phyloP scores from a whole-genome alignment of 2,797 vertebrate species.

The Scolopax rusticola region DNA sequence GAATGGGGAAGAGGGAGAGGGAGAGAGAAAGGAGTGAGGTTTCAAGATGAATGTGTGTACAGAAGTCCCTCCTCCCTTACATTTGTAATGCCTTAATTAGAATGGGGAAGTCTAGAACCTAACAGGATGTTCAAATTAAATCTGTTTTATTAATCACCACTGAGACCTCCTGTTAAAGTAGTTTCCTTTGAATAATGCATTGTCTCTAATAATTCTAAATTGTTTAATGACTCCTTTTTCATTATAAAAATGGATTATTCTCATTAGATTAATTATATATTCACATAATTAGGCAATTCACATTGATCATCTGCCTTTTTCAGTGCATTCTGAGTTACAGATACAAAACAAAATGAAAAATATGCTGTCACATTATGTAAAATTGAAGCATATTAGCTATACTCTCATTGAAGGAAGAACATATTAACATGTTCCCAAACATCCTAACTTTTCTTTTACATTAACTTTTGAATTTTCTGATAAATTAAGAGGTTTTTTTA shows the following conservation, averaged over 20 bases:
- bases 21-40: neutral
- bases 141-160: constrained; percentile 36
- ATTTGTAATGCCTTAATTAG: neutral
- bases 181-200: constrained; percentile 62
- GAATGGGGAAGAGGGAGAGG: neutral
- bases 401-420: neutral
- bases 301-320: constrained; percentile 37
- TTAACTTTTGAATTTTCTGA: neutral
- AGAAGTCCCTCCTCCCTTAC: neutral
- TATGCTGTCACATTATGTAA: neutral
- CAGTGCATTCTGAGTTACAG: neutral
- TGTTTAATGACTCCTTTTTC: constrained; percentile 34
- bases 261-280: constrained; percentile 59
- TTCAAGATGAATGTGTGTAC: neutral
- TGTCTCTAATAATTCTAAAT: constrained; percentile 49
- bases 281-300: constrained; percentile 43
- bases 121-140: constrained; percentile 34
- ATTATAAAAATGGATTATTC: constrained; percentile 58
- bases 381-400: neutral
- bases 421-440: neutral
- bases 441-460: neutral
- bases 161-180: constrained; percentile 29
- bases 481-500: neutral
- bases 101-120: neutral
- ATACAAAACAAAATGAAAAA: neutral